A percentile compares a stretch with the other conserved stretches of the same genome.
These are phyloP conservation scores for Leiothrix lutea DNA, from an alignment of 2,113 vertebrate genomes.

Conservation along the genomic window DNA sequence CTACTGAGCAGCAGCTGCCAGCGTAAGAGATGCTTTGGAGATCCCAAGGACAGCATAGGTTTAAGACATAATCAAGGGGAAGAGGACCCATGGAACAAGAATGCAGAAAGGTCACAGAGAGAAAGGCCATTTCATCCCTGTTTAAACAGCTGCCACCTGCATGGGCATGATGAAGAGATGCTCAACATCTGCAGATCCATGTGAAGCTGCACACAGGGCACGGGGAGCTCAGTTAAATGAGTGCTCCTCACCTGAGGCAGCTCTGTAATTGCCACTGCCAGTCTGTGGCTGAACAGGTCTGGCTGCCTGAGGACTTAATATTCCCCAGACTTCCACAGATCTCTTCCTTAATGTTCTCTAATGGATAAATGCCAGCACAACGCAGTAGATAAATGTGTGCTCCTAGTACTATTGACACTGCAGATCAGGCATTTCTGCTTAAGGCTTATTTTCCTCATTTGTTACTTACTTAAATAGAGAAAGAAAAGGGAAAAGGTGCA, in stretches of 20 bases:
- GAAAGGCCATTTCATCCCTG: not conserved
- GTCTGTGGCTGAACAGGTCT: not conserved
- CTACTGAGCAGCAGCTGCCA: not conserved
- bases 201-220: not conserved
- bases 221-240: not conserved
- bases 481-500: not conserved
- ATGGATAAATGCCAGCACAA: not conserved
- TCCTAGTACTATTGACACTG: not conserved
- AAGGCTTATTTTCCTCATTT: not conserved
- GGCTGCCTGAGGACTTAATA: not conserved
- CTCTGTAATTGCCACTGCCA: not conserved
- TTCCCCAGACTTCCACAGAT: not conserved
- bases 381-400: not conserved
- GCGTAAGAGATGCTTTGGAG: not conserved
- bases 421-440: not conserved
- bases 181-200: fast-evolving
- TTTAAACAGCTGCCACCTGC: not conserved
- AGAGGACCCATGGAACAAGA: not conserved
- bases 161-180: fast-evolving
- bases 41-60: not conserved
- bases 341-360: not conserved
- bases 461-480: not conserved
- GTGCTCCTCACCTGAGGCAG: not conserved
- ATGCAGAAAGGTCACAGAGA: not conserved
- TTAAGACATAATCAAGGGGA: not conserved